Evolutionary conservation across 1,140 invertebrate genomes (phyloP).

Genomic region (Druon quercuslanigerum): DNA sequence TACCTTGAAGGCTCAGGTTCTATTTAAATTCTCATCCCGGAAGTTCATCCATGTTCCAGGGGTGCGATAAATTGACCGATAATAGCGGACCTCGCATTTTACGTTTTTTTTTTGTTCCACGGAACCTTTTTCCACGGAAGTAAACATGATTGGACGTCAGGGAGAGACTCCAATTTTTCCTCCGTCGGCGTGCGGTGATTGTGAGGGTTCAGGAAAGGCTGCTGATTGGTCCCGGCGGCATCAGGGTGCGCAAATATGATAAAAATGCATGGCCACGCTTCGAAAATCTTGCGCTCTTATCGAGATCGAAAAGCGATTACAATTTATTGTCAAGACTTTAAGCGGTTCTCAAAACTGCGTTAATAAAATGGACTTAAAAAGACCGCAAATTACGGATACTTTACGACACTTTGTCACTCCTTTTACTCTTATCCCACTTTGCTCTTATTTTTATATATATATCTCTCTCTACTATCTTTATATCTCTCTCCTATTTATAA

Average conservation of each 20-base stretch:
- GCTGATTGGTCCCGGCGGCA: constrained; percentile 58
- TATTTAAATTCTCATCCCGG: background rate
- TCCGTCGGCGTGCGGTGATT: constrained; percentile 5
- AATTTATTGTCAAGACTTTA: constrained; percentile 56
- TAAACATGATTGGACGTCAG: constrained; percentile 22
- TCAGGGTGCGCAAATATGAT: constrained; percentile 50
- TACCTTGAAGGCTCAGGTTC: no score
- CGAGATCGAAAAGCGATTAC: constrained; percentile 47
- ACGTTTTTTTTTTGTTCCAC: background rate
- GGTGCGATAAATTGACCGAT: constrained; percentile 13
- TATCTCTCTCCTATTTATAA: background rate
- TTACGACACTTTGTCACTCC: background rate
- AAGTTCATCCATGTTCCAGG: constrained; percentile 1
- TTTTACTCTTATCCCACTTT: constrained; percentile 9
- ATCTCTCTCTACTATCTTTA: no score
- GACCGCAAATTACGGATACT: background rate
- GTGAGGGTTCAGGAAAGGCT: constrained; percentile 45
- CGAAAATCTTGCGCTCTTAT: constrained; percentile 34
- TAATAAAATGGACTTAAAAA: background rate
- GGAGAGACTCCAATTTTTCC: constrained; percentile 4
- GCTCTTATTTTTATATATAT: no score
- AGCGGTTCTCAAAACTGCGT: constrained; percentile 29
- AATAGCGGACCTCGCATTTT: background rate
- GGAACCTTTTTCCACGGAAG: constrained; percentile 14
- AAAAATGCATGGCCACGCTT: constrained; percentile 46